Evolutionary conservation across 2,888 invertebrate species (phyloP).

Genomic region (Dermolepida albohirtum): DNA sequence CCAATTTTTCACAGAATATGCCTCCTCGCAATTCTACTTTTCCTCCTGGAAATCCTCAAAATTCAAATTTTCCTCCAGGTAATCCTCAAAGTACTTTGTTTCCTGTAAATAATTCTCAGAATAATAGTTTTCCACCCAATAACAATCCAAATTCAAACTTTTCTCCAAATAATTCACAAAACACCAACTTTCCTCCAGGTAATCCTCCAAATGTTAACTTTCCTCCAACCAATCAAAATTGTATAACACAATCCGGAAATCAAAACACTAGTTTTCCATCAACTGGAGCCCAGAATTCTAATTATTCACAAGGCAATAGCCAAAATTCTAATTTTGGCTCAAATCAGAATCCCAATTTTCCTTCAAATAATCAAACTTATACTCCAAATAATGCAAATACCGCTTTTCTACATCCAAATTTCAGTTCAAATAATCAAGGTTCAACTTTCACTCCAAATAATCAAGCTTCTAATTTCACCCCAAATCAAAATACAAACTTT

Average conservation of each 20-base stretch:
- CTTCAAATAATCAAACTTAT: constrained; percentile 35
- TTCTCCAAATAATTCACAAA: constrained; percentile 9
- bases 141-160: too few species aligned
- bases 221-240: constrained; percentile 15
- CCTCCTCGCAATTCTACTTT: constrained; percentile 36
- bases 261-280: too few species aligned
- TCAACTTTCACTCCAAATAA: constrained; percentile 1
- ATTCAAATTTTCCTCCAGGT: constrained; percentile 10
- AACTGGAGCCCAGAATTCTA: constrained; percentile 2
- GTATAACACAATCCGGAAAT: too few species aligned
- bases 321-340: not conserved
- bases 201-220: constrained; percentile 41
- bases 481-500: constrained; percentile 16
- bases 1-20: constrained; percentile 41
- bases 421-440: constrained; percentile 11
- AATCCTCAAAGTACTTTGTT: constrained; percentile 38
- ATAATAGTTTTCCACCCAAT: not conserved
- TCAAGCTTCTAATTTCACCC: constrained; percentile 18
- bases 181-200: constrained; percentile 12
- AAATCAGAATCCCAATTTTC: constrained; percentile 31
- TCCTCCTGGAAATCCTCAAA: constrained; percentile 11
- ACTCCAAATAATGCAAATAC: constrained; percentile 7
- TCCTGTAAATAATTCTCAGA: not conserved
- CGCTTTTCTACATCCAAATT: not conserved
- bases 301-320: not conserved